Evolutionary conservation across 2,797 vertebrate genomes (phyloP).

Genomic region (Podargus strigoides): DNA sequence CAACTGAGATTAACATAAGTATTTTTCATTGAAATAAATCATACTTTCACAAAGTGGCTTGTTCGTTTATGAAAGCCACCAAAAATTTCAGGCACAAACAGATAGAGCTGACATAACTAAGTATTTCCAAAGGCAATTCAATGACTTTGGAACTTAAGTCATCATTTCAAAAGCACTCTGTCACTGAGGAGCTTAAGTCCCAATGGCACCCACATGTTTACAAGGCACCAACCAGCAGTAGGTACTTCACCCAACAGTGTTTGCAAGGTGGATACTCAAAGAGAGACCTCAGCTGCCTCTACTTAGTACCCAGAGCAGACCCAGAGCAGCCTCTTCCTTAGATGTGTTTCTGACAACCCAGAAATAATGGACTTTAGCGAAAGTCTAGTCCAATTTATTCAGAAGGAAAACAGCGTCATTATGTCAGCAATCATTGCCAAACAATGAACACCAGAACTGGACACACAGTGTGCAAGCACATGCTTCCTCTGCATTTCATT

Average conservation of each 20-base stretch:
- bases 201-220: background rate
- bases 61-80: background rate
- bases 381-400: background rate
- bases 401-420: background rate
- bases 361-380: background rate
- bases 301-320: background rate
- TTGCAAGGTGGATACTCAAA: background rate
- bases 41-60: no score
- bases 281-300: background rate
- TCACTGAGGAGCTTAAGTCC: background rate
- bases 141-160: background rate
- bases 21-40: no score
- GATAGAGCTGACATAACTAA: background rate
- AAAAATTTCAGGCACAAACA: background rate
- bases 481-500: background rate
- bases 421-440: background rate
- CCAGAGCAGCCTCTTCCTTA: background rate
- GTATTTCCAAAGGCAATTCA: background rate
- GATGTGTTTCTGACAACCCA: background rate
- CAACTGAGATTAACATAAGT: no score
- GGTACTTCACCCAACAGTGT: background rate
- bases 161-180: background rate
- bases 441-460: background rate
- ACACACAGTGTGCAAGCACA: background rate
- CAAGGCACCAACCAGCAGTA: background rate